Percentiles rank a stretch among this genome's conserved stretches.
phyloP scores from a whole-genome alignment of 2,797 vertebrate genomes.

The Eulemur coronatus region DNA sequence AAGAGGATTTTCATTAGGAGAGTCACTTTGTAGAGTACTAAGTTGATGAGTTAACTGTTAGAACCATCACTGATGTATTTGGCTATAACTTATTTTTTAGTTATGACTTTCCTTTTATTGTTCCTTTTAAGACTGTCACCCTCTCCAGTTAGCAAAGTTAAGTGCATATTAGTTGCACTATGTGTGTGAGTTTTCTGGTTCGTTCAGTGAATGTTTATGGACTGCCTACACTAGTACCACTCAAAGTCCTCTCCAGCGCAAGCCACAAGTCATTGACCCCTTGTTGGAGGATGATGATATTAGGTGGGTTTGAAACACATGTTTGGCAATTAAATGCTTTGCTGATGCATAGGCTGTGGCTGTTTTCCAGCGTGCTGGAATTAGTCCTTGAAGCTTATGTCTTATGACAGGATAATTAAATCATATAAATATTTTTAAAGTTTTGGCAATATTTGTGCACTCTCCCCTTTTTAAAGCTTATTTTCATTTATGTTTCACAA shows the following conservation, averaged over 20 bases:
- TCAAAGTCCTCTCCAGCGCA: background rate
- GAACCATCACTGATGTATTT: background rate
- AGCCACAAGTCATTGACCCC: background rate
- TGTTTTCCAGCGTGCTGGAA: slow-evolving; percentile 27
- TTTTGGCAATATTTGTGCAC: slow-evolving; percentile 45
- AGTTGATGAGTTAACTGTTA: background rate
- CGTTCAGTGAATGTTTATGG: slow-evolving; percentile 15
- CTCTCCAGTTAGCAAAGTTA: background rate
- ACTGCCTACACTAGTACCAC: background rate
- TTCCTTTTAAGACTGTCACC: background rate
- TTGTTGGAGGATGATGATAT: background rate
- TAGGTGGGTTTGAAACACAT: slow-evolving; percentile 26
- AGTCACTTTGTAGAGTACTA: background rate
- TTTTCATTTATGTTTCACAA: slow-evolving; percentile 52
- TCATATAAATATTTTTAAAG: slow-evolving; percentile 47
- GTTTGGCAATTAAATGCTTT: slow-evolving; percentile 45
- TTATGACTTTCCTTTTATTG: slow-evolving; percentile 12
- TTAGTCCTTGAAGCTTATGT: slow-evolving; percentile 59
- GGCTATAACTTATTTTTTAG: background rate
- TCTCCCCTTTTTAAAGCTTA: background rate
- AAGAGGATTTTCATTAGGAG: slow-evolving; percentile 23
- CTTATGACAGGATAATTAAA: slow-evolving; percentile 52
- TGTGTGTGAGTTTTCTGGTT: background rate
- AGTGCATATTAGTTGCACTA: background rate
- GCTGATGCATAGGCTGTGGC: background rate